A percentile compares a stretch with the other conserved stretches of the same genome.
phyloP scores from a whole-genome alignment of 1,140 invertebrate species.

The Caligus rogercresseyi region DNA sequence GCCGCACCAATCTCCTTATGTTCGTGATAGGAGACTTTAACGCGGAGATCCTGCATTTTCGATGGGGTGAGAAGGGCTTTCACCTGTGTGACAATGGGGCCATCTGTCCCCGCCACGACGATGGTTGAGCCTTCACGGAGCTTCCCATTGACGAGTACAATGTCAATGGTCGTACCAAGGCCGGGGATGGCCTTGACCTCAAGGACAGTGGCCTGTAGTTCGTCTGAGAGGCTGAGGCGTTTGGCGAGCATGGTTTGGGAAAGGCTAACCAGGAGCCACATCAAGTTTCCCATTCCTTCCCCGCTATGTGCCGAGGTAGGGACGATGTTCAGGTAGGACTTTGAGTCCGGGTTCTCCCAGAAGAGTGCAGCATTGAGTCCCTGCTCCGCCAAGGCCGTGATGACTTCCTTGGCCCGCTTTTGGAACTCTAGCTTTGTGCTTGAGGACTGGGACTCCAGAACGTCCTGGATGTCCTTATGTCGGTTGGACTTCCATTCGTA shows the following conservation, averaged over 20 bases:
- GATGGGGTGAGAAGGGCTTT: slow-evolving; percentile 31
- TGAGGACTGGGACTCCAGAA: slow-evolving; percentile 58
- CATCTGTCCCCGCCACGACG: slow-evolving; percentile 89
- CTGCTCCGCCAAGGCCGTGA: slow-evolving; percentile 34
- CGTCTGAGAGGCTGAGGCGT: slow-evolving; percentile 74
- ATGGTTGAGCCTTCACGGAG: slow-evolving; percentile 82
- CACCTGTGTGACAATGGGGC: slow-evolving; percentile 93
- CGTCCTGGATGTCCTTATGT: slow-evolving; percentile 73
- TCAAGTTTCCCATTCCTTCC: slow-evolving; percentile 95
- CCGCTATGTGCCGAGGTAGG: slow-evolving; percentile 91
- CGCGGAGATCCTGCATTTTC: slow-evolving; percentile 18
- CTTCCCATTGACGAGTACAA: slow-evolving; percentile 89
- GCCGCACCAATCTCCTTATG: slow-evolving; percentile 86
- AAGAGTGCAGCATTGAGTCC: slow-evolving; percentile 85
- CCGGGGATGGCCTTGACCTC: slow-evolving; percentile 97
- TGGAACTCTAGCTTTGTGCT: slow-evolving; percentile 88
- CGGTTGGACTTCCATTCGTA: slow-evolving; percentile 90
- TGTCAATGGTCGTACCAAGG: slow-evolving; percentile 94
- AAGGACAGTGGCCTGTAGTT: slow-evolving; percentile 84
- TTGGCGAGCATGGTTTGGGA: slow-evolving; percentile 80
- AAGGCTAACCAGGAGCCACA: slow-evolving; percentile 76
- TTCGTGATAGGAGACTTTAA: slow-evolving; percentile 61
- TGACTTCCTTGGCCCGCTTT: slow-evolving; percentile 64
- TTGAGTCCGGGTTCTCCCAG: slow-evolving; percentile 78
- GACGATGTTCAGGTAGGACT: slow-evolving; percentile 82